Evolutionary conservation across 2,797 vertebrate species (phyloP).

Genomic region (Cossypha dichroa): DNA sequence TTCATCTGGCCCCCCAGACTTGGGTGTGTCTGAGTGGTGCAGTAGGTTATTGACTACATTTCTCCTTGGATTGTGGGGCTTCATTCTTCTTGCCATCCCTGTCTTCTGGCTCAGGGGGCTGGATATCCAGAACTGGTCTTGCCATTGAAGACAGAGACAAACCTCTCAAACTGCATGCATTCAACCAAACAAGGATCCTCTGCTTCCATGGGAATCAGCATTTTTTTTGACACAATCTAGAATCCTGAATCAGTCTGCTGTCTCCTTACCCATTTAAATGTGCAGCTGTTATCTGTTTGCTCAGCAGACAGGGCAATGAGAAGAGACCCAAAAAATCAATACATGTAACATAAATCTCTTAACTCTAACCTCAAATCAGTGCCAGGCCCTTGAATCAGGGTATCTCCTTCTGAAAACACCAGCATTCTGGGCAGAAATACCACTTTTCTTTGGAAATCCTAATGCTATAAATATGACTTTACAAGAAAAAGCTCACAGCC

Average conservation of each 20-base stretch:
- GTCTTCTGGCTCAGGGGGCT: background rate
- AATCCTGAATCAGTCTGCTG: slow-evolving; percentile 25
- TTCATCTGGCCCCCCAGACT: background rate
- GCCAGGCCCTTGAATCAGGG: background rate
- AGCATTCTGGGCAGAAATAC: background rate
- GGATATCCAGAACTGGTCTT: background rate
- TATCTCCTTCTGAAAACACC: background rate
- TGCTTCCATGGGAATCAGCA: background rate
- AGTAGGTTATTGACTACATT: background rate
- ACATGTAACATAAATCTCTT: background rate
- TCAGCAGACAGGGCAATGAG: background rate
- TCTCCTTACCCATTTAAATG: background rate
- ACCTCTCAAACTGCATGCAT: background rate
- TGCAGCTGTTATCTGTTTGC: background rate
- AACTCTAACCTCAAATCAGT: background rate
- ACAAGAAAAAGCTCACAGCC: background rate
- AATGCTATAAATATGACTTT: background rate
- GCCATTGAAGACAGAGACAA: background rate
- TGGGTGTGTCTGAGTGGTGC: background rate
- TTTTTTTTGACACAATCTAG: background rate
- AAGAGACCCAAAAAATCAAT: background rate
- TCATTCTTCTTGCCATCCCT: background rate
- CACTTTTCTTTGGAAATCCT: background rate
- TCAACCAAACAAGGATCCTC: background rate
- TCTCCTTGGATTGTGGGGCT: background rate